Percentiles rank a stretch among this genome's conserved stretches.
Conservation (phyloP, 2,888 invertebrate species). For the Geophilus truncorum region DNA sequence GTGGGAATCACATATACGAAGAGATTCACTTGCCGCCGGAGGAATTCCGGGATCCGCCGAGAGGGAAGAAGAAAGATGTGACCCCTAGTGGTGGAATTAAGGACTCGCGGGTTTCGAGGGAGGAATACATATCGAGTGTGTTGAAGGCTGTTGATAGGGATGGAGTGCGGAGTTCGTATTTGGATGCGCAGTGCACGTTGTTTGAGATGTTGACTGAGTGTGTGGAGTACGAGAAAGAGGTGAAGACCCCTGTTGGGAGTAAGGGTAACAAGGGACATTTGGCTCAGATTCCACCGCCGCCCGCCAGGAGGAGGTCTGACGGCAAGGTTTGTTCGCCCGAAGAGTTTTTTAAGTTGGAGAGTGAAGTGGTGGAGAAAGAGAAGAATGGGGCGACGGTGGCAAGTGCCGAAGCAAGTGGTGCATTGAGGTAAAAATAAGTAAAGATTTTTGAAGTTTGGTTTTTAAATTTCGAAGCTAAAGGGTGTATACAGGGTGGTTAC, state of each 20-base stretch:
- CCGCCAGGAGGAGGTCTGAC: not conserved
- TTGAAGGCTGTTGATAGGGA: constrained; percentile 29
- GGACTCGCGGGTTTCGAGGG: no score
- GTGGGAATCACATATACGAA: constrained; percentile 46
- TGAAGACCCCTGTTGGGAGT: constrained; percentile 29
- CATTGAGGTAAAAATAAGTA: constrained; percentile 34
- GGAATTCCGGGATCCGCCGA: constrained; percentile 67
- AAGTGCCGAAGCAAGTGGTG: not conserved
- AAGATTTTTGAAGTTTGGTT: no score
- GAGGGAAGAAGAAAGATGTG: not conserved
- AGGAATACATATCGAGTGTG: constrained; percentile 6
- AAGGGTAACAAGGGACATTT: not conserved
- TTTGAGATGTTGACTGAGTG: constrained; percentile 41
- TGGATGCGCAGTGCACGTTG: constrained; percentile 41
- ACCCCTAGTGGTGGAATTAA: no score
- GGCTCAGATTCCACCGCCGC: constrained; percentile 11
- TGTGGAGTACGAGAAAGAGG: not conserved
- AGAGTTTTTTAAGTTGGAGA: constrained; percentile 29
- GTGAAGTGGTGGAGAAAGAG: not conserved
- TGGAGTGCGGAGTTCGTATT: constrained; percentile 37
- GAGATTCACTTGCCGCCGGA: constrained; percentile 68
- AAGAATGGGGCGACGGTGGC: not conserved
- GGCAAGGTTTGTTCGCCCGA: not conserved
- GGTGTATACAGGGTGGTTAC: no score
- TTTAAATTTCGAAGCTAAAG: no score